Evolutionary conservation across 2,797 vertebrate genomes (phyloP).

Genomic region (Myotis vivesi): DNA sequence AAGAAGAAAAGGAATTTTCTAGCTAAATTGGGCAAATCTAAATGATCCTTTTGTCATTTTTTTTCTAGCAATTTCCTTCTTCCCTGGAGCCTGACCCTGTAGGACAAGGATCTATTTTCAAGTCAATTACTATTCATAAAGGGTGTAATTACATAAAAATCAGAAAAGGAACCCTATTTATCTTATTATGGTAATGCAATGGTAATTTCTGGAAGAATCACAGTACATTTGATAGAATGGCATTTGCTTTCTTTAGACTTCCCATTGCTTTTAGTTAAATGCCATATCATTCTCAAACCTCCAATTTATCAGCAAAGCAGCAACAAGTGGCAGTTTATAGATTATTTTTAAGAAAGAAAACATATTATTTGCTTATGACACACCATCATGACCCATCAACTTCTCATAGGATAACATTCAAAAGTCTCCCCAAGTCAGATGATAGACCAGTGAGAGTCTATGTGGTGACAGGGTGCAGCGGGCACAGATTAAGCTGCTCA

Average conservation of each 20-base stretch:
- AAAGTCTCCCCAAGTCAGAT: background rate
- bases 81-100: slow-evolving; percentile 37
- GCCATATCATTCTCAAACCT: slow-evolving; percentile 17
- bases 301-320: slow-evolving; percentile 10
- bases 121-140: slow-evolving; percentile 68
- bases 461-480: too few relatives aligned
- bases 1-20: slow-evolving; percentile 40
- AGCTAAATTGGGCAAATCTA: slow-evolving; percentile 25
- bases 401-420: background rate
- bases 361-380: background rate
- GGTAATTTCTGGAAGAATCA: slow-evolving; percentile 60
- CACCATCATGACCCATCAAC: background rate
- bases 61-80: slow-evolving; percentile 55
- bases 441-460: background rate
- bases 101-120: slow-evolving; percentile 65
- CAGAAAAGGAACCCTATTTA: slow-evolving; percentile 48
- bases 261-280: slow-evolving; percentile 45
- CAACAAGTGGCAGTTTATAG: background rate
- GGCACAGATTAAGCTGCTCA: background rate
- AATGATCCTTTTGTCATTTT: slow-evolving; percentile 44
- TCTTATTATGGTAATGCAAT: slow-evolving; percentile 60
- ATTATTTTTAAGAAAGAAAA: slow-evolving; percentile 44
- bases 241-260: slow-evolving; percentile 57
- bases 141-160: slow-evolving; percentile 57
- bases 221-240: slow-evolving; percentile 20